Evolutionary conservation across 2,113 vertebrate species (phyloP).

Genomic region (Oxyura jamaicensis): DNA sequence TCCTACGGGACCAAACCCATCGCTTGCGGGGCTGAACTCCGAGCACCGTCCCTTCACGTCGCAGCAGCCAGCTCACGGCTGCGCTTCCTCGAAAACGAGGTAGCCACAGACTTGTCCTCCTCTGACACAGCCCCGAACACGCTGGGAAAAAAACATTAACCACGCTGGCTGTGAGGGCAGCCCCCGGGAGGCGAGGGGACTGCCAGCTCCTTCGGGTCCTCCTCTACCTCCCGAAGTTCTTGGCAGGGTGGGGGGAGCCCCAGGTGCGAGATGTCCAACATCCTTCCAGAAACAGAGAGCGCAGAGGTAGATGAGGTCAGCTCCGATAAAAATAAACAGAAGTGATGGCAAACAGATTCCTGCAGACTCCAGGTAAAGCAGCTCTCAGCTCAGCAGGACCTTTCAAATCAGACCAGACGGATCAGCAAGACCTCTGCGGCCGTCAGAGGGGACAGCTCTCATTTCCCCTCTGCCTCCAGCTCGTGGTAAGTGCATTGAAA

Average conservation of each 20-base stretch:
- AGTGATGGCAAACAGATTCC: not conserved
- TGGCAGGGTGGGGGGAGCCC: not conserved
- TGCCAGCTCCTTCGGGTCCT: not conserved
- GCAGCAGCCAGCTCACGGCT: not conserved
- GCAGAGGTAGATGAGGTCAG: rapidly evolving
- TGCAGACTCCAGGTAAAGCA: not conserved
- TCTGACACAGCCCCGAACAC: rapidly evolving
- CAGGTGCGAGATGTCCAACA: not conserved
- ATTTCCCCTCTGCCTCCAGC: rapidly evolving
- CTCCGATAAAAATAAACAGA: not conserved
- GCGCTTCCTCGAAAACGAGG: not conserved
- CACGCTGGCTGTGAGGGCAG: rapidly evolving
- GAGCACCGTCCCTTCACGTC: not conserved
- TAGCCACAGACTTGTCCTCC: not conserved
- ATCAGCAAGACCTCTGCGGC: rapidly evolving
- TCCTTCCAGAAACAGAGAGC: not conserved
- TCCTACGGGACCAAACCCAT: not conserved
- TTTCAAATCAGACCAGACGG: not conserved
- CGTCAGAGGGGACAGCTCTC: not conserved
- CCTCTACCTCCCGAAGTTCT: not conserved
- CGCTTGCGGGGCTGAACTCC: not conserved
- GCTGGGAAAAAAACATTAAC: not conserved
- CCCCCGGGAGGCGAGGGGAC: not conserved
- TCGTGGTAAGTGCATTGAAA: rapidly evolving
- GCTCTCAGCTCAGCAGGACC: not conserved